These are phyloP conservation scores for Cephus rjabovi DNA, from an alignment of 2,888 invertebrate species.

Conservation along the genomic window DNA sequence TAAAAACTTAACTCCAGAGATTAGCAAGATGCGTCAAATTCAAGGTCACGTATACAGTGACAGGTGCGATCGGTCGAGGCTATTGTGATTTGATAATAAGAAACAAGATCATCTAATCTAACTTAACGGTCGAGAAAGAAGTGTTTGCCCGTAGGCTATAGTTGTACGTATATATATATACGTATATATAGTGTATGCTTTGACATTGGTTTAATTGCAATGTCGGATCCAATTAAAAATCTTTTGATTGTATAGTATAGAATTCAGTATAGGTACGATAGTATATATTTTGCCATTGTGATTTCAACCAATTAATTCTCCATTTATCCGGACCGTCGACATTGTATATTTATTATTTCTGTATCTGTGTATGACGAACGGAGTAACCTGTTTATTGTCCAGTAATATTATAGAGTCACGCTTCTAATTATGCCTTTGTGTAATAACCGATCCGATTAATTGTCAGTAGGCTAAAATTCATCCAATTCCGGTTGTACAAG, in stretches of 20 bases:
- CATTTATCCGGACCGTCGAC: neutral
- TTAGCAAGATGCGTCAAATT: neutral
- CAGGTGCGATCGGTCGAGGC: neutral
- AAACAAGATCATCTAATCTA: neutral
- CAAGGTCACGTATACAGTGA: neutral
- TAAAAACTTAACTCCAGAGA: neutral
- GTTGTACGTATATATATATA: neutral
- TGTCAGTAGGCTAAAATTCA: neutral
- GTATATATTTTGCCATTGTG: neutral
- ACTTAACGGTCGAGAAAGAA: neutral
- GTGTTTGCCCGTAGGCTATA: neutral
- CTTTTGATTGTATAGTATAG: neutral
- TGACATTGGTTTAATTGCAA: neutral
- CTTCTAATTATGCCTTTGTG: neutral
- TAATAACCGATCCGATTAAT: neutral
- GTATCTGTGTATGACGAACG: neutral
- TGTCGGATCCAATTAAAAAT: neutral
- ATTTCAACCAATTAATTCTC: neutral
- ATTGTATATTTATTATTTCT: neutral
- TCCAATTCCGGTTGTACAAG: neutral
- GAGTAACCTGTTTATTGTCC: neutral
- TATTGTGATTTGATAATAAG: neutral
- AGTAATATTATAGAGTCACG: neutral
- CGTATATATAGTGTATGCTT: neutral
- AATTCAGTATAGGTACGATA: neutral